phyloP scores from a whole-genome alignment of 2,113 vertebrate genomes.

The Bujurquina vittata region DNA sequence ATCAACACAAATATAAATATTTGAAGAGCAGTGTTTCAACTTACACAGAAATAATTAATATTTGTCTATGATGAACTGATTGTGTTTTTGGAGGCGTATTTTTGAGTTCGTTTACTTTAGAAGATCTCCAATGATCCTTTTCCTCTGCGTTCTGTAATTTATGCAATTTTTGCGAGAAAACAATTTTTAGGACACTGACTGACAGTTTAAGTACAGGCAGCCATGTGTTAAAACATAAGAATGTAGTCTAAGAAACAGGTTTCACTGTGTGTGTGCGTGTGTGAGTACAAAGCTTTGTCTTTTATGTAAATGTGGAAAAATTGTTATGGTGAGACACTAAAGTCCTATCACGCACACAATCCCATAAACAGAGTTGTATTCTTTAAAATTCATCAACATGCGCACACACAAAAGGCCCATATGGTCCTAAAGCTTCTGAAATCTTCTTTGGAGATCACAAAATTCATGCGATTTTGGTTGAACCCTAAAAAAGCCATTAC shows the following conservation, averaged over 20 bases:
- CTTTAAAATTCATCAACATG: background rate
- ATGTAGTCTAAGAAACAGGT: background rate
- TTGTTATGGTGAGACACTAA: background rate
- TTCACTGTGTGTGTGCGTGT: background rate
- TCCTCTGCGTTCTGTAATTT: slow-evolving; percentile 6
- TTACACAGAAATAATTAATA: background rate
- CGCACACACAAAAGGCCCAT: background rate
- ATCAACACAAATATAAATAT: background rate
- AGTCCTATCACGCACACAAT: background rate
- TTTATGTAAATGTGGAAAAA: background rate
- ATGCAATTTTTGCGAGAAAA: slow-evolving; percentile 11
- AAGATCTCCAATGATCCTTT: slow-evolving; percentile 14
- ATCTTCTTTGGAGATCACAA: background rate
- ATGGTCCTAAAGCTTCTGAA: background rate
- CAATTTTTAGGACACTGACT: background rate
- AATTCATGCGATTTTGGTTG: background rate
- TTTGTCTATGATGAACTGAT: slow-evolving; percentile 4
- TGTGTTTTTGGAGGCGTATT: background rate
- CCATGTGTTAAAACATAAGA: slow-evolving; percentile 6
- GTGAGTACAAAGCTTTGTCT: slow-evolving; percentile 1
- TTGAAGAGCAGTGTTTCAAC: background rate
- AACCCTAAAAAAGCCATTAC: slow-evolving; percentile 8
- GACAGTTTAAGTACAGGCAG: background rate
- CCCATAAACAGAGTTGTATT: background rate
- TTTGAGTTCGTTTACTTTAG: background rate